phyloP scores from a whole-genome alignment of 2,888 invertebrate genomes.

The Melinopterus prodromus region DNA sequence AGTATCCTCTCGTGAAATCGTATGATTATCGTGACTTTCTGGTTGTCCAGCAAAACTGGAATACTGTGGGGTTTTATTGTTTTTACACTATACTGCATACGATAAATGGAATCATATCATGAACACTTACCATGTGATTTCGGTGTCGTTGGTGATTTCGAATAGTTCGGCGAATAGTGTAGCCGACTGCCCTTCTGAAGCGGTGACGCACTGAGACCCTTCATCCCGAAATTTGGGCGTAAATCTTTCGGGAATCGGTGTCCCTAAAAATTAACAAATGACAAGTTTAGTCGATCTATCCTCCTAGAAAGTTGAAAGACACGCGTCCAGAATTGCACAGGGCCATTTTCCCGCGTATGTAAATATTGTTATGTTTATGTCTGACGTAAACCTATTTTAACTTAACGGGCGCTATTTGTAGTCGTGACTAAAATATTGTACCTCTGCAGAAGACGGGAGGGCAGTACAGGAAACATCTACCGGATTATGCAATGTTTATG shows the following conservation, averaged over 20 bases:
- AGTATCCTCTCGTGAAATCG: too few relatives aligned
- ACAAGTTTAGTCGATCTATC: slow-evolving; percentile 15
- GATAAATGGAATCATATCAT: not conserved
- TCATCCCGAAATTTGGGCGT: slow-evolving; percentile 58
- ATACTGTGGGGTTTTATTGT: not conserved
- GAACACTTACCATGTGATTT: slow-evolving; percentile 56
- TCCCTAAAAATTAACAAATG: slow-evolving; percentile 46
- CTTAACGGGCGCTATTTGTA: not conserved
- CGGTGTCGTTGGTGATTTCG: slow-evolving; percentile 53
- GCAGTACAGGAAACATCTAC: not conserved
- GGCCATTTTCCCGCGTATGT: not conserved
- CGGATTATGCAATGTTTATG: not conserved
- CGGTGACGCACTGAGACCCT: slow-evolving; percentile 55
- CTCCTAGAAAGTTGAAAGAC: not conserved
- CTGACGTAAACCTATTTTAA: slow-evolving; percentile 21
- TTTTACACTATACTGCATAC: not conserved
- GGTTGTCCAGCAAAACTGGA: not conserved
- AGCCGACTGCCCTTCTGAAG: slow-evolving; percentile 50
- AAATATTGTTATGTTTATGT: slow-evolving; percentile 27
- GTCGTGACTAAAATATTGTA: not conserved
- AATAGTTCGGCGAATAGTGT: slow-evolving; percentile 54
- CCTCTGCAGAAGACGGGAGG: not conserved
- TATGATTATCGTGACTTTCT: too few relatives aligned
- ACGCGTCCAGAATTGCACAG: slow-evolving; percentile 10
- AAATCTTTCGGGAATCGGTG: slow-evolving; percentile 47